Evolutionary conservation across 2,888 invertebrate species (phyloP).

Genomic region (Limnephilus lunatus): DNA sequence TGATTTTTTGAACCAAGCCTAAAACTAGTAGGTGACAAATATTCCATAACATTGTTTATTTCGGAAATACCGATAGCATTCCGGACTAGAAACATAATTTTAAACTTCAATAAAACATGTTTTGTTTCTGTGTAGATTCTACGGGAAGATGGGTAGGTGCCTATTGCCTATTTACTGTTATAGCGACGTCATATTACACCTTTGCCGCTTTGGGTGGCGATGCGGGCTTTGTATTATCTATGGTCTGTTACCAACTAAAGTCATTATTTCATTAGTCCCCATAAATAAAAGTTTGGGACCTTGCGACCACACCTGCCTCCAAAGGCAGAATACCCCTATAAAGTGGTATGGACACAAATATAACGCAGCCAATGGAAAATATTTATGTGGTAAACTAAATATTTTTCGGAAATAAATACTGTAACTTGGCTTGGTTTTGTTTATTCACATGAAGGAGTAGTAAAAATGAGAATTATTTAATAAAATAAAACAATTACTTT

Average conservation of each 20-base stretch:
- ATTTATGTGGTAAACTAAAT: background rate
- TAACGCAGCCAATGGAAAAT: background rate
- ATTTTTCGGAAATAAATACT: background rate
- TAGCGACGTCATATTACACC: slow-evolving; percentile 12
- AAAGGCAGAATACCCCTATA: background rate
- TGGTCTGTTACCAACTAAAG: slow-evolving; percentile 22
- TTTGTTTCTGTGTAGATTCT: background rate
- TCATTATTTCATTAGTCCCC: slow-evolving; percentile 62
- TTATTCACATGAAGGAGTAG: background rate
- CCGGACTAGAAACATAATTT: background rate
- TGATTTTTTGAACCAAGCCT: too few relatives aligned
- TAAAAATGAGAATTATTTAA: too few relatives aligned
- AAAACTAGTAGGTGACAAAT: background rate
- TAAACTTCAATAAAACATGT: background rate
- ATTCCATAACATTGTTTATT: background rate
- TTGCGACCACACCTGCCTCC: slow-evolving; percentile 41
- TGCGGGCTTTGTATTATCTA: slow-evolving; percentile 48
- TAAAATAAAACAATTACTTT: too few relatives aligned
- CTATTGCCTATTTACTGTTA: background rate
- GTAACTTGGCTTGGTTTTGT: background rate
- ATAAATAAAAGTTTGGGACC: slow-evolving; percentile 58
- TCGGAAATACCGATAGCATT: background rate
- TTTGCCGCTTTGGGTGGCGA: slow-evolving; percentile 56
- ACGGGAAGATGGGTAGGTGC: background rate
- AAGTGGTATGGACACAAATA: background rate